These are phyloP conservation scores for Dendrolimus kikuchii DNA, from an alignment of 1,140 invertebrate genomes.

Conservation along the genomic window DNA sequence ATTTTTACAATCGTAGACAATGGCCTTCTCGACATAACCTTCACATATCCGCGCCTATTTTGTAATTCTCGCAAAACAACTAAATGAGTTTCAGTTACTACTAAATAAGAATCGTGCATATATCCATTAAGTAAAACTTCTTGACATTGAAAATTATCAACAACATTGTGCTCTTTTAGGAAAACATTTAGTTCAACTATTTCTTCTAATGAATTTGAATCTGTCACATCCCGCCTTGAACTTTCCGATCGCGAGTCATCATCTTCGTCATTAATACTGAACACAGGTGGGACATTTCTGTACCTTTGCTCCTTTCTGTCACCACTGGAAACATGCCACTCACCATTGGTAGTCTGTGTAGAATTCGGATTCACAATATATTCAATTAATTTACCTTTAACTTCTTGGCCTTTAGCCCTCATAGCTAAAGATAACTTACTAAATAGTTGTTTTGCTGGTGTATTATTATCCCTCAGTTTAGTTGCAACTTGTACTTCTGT, in stretches of 20 bases:
- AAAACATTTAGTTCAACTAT: constrained; percentile 73
- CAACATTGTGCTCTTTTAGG: constrained; percentile 87
- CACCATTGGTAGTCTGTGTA: constrained; percentile 63
- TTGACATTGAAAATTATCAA: constrained; percentile 91
- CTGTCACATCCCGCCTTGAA: constrained; percentile 30
- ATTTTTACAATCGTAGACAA: constrained; percentile 95
- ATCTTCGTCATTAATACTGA: constrained; percentile 95
- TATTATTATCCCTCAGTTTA: constrained; percentile 41
- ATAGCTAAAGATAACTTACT: constrained; percentile 86
- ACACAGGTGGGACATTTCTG: constrained; percentile 92
- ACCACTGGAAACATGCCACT: constrained; percentile 85
- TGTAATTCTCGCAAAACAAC: constrained; percentile 89
- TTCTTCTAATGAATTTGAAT: constrained; percentile 51
- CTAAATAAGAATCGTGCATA: constrained; percentile 88
- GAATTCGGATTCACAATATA: constrained; percentile 92
- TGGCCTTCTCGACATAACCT: constrained; percentile 88
- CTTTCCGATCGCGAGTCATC: constrained; percentile 74
- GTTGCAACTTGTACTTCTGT: constrained; percentile 30
- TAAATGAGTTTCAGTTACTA: constrained; percentile 91
- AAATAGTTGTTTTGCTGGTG: constrained; percentile 78
- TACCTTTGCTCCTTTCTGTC: constrained; percentile 92
- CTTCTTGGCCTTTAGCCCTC: constrained; percentile 92
- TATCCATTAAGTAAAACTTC: constrained; percentile 92
- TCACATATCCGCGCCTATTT: constrained; percentile 82
- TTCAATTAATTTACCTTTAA: constrained; percentile 94